phyloP scores from a whole-genome alignment of 2,888 invertebrate genomes.

The Eilema depressum region DNA sequence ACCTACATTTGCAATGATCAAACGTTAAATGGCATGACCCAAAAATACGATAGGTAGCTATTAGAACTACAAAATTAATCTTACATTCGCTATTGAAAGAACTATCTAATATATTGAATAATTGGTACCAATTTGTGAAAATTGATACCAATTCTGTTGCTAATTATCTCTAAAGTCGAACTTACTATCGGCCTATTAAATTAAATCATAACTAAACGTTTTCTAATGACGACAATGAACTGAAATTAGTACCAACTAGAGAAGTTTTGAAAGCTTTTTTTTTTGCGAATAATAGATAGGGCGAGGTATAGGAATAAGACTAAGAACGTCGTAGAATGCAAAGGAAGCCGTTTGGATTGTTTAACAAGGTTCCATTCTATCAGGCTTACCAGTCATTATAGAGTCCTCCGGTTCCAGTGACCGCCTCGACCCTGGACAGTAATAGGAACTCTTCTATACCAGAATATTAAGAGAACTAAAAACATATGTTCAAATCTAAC shows the following conservation, averaged over 20 bases:
- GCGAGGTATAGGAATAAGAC: neutral
- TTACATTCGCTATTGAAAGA: too few relatives aligned
- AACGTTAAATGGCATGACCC: too few relatives aligned
- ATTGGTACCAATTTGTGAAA: too few relatives aligned
- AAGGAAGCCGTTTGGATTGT: neutral
- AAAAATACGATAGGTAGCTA: too few relatives aligned
- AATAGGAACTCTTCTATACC: constrained; percentile 15
- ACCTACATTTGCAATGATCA: too few relatives aligned
- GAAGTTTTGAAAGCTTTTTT: too few relatives aligned
- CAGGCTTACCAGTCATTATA: constrained; percentile 46
- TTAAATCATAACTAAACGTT: neutral
- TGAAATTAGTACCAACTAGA: neutral
- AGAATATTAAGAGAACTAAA: neutral
- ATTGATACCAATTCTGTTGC: too few relatives aligned
- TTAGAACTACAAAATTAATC: too few relatives aligned
- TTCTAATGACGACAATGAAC: neutral
- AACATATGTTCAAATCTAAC: neutral
- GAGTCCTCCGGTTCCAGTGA: constrained; percentile 47
- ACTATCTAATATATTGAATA: too few relatives aligned
- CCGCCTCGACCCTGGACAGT: constrained; percentile 46
- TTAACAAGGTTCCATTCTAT: neutral
- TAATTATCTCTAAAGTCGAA: neutral
- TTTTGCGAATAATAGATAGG: too few relatives aligned
- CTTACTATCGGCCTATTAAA: too few relatives aligned
- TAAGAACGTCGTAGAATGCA: neutral